These are phyloP conservation scores for Habrosyne pyritoides DNA, from an alignment of 2,888 invertebrate species.

Conservation along the genomic window DNA sequence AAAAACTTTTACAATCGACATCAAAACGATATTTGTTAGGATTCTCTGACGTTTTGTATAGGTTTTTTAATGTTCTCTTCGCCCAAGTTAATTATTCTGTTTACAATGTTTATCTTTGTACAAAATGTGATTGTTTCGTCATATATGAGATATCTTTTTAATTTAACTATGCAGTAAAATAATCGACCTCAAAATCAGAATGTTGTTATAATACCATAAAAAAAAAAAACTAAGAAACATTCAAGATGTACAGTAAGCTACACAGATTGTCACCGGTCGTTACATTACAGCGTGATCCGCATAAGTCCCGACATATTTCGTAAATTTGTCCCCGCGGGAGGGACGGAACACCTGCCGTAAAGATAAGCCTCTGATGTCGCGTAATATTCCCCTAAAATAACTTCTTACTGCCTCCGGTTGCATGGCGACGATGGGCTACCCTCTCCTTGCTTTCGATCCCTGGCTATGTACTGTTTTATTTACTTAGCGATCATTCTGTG, in stretches of 20 bases:
- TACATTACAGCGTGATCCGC: constrained; percentile 66
- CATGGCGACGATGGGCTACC: constrained; percentile 63
- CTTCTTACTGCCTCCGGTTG: constrained; percentile 82
- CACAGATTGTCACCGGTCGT: constrained; percentile 13
- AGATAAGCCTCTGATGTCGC: constrained; percentile 81
- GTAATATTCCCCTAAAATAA: constrained; percentile 82
- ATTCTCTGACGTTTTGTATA: not conserved
- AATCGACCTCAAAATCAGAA: no score
- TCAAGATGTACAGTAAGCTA: constrained; percentile 4
- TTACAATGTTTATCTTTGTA: no score
- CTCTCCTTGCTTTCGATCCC: constrained; percentile 45
- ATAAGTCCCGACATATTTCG: constrained; percentile 79
- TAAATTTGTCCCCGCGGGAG: constrained; percentile 74
- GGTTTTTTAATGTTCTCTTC: not conserved
- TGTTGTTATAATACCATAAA: no score
- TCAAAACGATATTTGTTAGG: not conserved
- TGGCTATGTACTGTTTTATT: constrained; percentile 40
- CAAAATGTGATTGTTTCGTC: no score
- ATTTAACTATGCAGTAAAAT: no score
- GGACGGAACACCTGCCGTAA: constrained; percentile 81
- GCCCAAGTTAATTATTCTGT: no score
- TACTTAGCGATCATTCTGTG: constrained; percentile 23
- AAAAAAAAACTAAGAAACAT: constrained; percentile 9
- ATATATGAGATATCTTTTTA: no score
- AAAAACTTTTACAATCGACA: not conserved